These are phyloP conservation scores for Lycaon pictus DNA, from an alignment of 2,113 vertebrate genomes.

Conservation along the genomic window DNA sequence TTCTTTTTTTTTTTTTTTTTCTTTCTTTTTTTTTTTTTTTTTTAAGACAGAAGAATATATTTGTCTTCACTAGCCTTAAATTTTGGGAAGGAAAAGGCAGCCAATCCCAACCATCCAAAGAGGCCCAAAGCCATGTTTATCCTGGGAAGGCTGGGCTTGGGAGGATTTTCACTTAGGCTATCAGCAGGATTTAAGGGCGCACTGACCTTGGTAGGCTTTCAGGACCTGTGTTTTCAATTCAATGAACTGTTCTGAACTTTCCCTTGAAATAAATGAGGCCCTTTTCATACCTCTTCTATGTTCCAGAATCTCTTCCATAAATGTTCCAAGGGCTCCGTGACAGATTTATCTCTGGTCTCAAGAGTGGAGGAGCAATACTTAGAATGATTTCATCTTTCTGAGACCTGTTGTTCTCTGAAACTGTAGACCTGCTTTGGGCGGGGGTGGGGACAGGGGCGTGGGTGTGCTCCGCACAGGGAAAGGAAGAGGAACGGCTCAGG, in stretches of 20 bases:
- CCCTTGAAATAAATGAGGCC: constrained; percentile 29
- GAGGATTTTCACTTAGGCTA: neutral
- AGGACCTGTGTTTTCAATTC: neutral
- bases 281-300: neutral
- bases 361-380: neutral
- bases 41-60: neutral
- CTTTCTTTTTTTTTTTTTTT: neutral
- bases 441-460: too few species aligned
- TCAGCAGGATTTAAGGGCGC: neutral
- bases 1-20: neutral
- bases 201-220: neutral
- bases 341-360: neutral
- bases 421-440: neutral
- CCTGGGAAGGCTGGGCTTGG: neutral
- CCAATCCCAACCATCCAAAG: neutral
- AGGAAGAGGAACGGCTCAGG: neutral
- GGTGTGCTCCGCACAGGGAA: neutral
- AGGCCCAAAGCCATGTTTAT: neutral
- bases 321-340: neutral
- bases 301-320: neutral
- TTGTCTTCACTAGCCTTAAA: neutral
- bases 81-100: neutral
- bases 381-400: neutral
- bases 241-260: neutral
- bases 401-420: neutral